These are phyloP conservation scores for Xestia c-nigrum DNA, from an alignment of 2,888 invertebrate species.

Conservation along the genomic window DNA sequence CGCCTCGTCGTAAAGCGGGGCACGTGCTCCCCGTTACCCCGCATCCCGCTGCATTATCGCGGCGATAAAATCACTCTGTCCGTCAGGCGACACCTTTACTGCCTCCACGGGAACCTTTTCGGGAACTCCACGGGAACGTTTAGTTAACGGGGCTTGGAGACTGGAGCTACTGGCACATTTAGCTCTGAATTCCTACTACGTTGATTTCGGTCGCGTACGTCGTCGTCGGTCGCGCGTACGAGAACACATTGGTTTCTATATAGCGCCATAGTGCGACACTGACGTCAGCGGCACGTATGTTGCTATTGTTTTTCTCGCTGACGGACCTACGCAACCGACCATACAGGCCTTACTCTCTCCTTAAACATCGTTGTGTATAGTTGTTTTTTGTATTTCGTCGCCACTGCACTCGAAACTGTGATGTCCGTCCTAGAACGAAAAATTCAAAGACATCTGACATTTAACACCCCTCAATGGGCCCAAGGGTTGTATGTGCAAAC, in stretches of 20 bases:
- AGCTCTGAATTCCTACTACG: too few relatives aligned
- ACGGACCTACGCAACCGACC: too few relatives aligned
- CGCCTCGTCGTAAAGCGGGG: constrained; percentile 47
- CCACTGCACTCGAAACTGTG: not conserved
- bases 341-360: not conserved
- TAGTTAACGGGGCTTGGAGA: constrained; percentile 36
- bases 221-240: too few relatives aligned
- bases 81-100: constrained; percentile 57
- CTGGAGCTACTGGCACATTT: not conserved
- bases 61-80: constrained; percentile 66
- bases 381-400: not conserved
- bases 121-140: constrained; percentile 50
- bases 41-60: constrained; percentile 56
- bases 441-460: not conserved
- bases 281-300: too few relatives aligned
- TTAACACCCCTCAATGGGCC: too few relatives aligned
- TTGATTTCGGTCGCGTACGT: too few relatives aligned
- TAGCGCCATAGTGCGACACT: too few relatives aligned
- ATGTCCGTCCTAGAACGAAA: not conserved
- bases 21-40: constrained; percentile 56
- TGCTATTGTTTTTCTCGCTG: too few relatives aligned
- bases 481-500: too few relatives aligned
- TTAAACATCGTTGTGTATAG: not conserved
- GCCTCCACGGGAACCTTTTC: constrained; percentile 51
- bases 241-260: too few relatives aligned